Evolutionary conservation across 2,888 invertebrate genomes (phyloP), one percentile per base, ranked within the genome.

Genomic region (Altica lythri): DNA sequence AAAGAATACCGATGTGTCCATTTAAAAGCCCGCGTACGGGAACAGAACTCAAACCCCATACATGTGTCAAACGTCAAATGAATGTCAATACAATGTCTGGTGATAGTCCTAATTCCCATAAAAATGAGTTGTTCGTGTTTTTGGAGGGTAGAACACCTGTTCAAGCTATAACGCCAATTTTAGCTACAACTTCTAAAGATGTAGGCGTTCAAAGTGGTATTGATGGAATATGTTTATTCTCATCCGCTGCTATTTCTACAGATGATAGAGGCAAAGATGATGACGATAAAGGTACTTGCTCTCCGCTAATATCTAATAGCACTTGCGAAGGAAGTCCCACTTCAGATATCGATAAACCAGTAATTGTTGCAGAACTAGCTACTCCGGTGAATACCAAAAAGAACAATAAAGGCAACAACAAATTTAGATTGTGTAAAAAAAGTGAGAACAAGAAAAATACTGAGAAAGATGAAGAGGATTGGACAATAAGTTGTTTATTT

Each of bases 401-500:
- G 25, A 52, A 55, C 19, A 42, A 16, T 57, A 66, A 57, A 29
- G 51, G 57, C 19, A 42, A 16, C 57, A 66, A 19, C 51, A 61
- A 38, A 47, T 57, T 19, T 47, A 59, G 22, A 52, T 57, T 38
- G 50, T 57, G n/a, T 34, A 60, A 53, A 43, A 60, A 17, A 55
- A 57, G 14, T 70, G 73, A 5, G 79, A n/a, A 13, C 6, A 52
- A 30, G 57, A 59, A 8, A 71, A 73, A 83, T n/a, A 81, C 83
- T 56, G 80, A 83, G 54, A 81, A 84, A 12, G 82, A 83, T 57
- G 78, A 78, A 40, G 82, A 83, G 55, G 78, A 78, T 43, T 85
- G 85, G 64, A 78, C 81, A 48, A 79, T 85, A 9, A 81, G 81
- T 67, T 86, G 86, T 65, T 75, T 85, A 12, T 84, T 84, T 65